phyloP scores from a whole-genome alignment of 2,113 vertebrate genomes.

The Python bivittatus region DNA sequence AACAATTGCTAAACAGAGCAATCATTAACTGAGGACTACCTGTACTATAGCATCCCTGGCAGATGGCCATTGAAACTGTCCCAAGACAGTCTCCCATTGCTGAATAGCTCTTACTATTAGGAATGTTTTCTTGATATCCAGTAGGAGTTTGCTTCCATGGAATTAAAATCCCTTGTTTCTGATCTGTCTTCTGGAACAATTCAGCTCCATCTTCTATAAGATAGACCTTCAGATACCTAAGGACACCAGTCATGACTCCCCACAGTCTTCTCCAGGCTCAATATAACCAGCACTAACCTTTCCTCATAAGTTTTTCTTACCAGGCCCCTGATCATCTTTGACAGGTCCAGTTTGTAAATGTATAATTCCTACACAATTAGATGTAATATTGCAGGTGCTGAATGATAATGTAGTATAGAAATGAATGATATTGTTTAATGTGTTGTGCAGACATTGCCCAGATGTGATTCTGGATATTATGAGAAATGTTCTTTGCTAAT shows the following conservation, averaged over 20 bases:
- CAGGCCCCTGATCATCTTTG: not conserved
- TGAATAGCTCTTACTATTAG: not conserved
- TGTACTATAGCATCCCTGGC: not conserved
- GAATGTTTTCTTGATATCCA: not conserved
- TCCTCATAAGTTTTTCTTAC: not conserved
- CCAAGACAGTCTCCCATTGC: not conserved
- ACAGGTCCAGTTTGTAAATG: not conserved
- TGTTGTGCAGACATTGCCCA: not conserved
- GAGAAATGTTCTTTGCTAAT: not conserved
- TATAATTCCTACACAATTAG: not conserved
- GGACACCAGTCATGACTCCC: not conserved
- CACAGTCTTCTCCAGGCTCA: not conserved
- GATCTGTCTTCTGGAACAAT: not conserved
- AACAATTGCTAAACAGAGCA: not conserved
- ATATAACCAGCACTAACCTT: not conserved
- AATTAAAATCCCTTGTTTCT: not conserved
- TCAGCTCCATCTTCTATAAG: no score
- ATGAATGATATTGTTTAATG: not conserved
- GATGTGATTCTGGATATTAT: no score
- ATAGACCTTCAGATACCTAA: not conserved
- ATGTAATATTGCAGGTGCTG: not conserved
- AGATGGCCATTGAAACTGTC: not conserved
- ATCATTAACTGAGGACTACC: not conserved
- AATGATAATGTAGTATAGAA: not conserved
- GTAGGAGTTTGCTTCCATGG: not conserved